phyloP scores from a whole-genome alignment of 2,113 vertebrate genomes.

The Rutilus rutilus region DNA sequence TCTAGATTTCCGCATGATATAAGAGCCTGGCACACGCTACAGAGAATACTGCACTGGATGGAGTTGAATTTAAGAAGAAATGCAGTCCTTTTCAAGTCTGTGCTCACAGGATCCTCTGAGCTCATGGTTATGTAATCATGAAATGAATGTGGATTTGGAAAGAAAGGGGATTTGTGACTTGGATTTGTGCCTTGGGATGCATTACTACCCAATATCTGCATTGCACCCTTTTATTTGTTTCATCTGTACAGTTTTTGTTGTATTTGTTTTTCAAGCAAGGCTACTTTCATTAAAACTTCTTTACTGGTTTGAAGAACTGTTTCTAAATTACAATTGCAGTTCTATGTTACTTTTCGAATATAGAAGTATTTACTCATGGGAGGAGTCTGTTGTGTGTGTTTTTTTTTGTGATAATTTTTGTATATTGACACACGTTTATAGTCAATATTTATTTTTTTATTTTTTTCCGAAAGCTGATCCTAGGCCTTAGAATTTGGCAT shows the following conservation, averaged over 20 bases:
- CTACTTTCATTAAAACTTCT: background rate
- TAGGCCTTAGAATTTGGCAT: background rate
- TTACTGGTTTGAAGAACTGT: background rate
- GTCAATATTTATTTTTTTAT: background rate
- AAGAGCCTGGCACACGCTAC: constrained; percentile 12
- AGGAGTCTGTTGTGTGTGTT: background rate
- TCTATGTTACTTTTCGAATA: background rate
- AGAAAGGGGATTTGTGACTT: background rate
- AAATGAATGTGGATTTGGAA: constrained; percentile 5
- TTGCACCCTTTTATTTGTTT: constrained; percentile 11
- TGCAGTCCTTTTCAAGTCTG: background rate
- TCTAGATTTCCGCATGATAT: background rate
- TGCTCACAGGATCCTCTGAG: constrained; percentile 2
- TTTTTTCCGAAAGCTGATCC: background rate
- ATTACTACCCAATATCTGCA: background rate
- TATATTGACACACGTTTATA: background rate
- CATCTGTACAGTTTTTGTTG: background rate
- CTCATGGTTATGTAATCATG: constrained; percentile 41
- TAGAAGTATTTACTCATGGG: background rate
- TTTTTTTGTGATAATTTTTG: background rate
- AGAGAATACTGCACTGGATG: background rate
- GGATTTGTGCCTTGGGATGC: background rate
- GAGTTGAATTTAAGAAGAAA: constrained; percentile 3
- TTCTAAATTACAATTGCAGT: background rate
- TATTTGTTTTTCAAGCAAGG: background rate